Evolutionary conservation across 2,797 vertebrate genomes (phyloP), one percentile per base, ranked within the genome.

Genomic region (Chaetophractus vellerosus): DNA sequence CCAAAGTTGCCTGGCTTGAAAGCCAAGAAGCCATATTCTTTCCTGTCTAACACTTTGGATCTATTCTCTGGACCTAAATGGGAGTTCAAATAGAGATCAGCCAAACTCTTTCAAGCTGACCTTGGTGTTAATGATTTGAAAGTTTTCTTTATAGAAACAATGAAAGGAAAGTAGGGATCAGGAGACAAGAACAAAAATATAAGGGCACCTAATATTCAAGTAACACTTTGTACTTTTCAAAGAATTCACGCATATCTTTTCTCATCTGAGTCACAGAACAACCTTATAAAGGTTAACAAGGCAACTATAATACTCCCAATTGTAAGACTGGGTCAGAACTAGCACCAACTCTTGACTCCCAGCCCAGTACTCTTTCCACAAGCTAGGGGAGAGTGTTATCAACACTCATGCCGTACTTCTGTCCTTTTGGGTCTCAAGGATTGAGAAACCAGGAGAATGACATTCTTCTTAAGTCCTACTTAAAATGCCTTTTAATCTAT

Each of bases 211-310:
- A 41, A 68, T 85, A 72, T 31, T 33, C 61, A 86, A 83, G 16
- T 36, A 93, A 85, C 10, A 80, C 52, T 88, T 82, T 36, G 48
- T 69, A 63, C 24, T 80, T 93, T 82, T 79, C 78, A 61, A 93
- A 74, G 38, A 72, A 80, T 36, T 95, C 50, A 48, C 7, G 61
- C 52, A 71, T 80, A 80, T 93, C 66, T 86, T 69, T 76, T 28
- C 74, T 94, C 38, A 55, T 38, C 79, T 61, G 21, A 33, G 78
- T 64, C 61, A 80, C 9, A 89, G 61, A 75, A 93, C 33, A 92
- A 85, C 55, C 50, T 41, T 63, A 23, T 84, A 59, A 84, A 84
- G 15, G 61, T 61, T 83, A 87, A 83, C 41, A 88, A 91, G 31
- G 41, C 26, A 86, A 82, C 6, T 33, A 86, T 57, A 71, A 38